A percentile compares a stretch with the other conserved stretches of the same genome.
phyloP scores from a whole-genome alignment of 2,113 vertebrate species.

The Pyrgilauda ruficollis region DNA sequence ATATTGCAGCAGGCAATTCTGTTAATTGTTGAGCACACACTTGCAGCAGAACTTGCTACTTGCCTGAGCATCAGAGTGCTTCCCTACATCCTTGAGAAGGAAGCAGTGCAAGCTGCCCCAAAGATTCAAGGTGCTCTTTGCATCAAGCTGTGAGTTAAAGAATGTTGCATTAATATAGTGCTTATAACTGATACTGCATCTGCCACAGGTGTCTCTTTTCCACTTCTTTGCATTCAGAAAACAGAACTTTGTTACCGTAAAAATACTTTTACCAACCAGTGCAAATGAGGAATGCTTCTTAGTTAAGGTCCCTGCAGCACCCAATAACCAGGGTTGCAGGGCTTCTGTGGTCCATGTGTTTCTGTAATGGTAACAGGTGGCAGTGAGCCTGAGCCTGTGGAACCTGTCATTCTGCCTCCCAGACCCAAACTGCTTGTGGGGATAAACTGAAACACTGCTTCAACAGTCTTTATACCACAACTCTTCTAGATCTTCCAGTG shows the following conservation, averaged over 20 bases:
- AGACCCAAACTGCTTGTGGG: neutral
- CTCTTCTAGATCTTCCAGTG: neutral
- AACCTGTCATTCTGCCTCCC: neutral
- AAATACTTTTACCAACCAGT: neutral
- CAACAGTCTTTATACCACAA: neutral
- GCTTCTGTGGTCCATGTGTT: neutral
- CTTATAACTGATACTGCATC: neutral
- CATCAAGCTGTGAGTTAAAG: neutral
- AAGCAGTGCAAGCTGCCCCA: neutral
- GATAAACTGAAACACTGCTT: neutral
- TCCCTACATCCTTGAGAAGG: neutral
- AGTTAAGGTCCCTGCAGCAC: neutral
- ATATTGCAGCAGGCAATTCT: neutral
- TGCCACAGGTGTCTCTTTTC: neutral
- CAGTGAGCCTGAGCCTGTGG: neutral
- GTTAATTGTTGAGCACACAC: neutral
- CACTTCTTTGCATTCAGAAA: neutral
- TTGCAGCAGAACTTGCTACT: neutral
- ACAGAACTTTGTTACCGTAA: neutral
- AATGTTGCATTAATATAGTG: neutral
- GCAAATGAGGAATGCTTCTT: neutral
- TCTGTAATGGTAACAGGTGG: neutral
- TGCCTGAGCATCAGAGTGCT: neutral
- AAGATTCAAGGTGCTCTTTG: neutral
- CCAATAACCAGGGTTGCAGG: neutral